These are phyloP conservation scores for Tethya wilhelma DNA, from an alignment of 37 sponge, comb jelly and placozoan species.

Conservation along the genomic window DNA sequence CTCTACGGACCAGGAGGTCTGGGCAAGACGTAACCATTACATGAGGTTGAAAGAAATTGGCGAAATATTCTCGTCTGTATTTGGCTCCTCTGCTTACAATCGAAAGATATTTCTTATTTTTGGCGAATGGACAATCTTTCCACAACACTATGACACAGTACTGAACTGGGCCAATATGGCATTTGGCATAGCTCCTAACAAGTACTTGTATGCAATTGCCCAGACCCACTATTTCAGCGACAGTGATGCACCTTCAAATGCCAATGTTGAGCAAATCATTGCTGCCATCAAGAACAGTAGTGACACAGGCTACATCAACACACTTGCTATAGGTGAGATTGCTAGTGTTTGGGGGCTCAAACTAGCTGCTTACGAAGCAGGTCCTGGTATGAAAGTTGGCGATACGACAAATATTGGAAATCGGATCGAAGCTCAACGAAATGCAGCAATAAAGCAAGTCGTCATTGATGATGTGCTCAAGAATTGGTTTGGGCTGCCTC, in stretches of 20 bases:
- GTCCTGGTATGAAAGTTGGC: conserved; percentile 30
- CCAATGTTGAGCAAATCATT: conserved; percentile 11
- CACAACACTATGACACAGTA: conserved; percentile 6
- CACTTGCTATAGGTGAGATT: conserved; percentile 10
- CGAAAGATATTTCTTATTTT: conserved; percentile 2
- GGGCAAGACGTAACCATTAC: conserved; percentile 16
- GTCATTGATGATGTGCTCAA: conserved; percentile 23
- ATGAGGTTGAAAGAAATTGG: conserved; percentile 18
- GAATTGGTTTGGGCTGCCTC: conserved; percentile 15
- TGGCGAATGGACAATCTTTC: conserved; percentile 28
- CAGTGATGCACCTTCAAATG: conserved; percentile 8
- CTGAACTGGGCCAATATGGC: conserved; percentile 3
- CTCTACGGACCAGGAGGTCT: conserved; percentile 12
- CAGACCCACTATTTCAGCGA: conserved; percentile 37
- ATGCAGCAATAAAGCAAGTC: conserved; percentile 11
- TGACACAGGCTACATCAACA: conserved; percentile 4
- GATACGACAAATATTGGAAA: conserved; percentile 27
- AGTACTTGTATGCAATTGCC: conserved; percentile 28
- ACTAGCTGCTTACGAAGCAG: conserved; percentile 32
- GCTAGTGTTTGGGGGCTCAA: conserved; percentile 13
- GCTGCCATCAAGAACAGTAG: conserved; percentile 26
- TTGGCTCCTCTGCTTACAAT: not conserved
- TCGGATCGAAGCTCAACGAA: conserved; percentile 28
- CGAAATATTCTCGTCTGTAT: conserved; percentile 3
- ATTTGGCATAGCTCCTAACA: conserved; percentile 11